These are phyloP conservation scores for Thaleichthys pacificus DNA, from an alignment of 2,797 vertebrate species.

Conservation along the genomic window DNA sequence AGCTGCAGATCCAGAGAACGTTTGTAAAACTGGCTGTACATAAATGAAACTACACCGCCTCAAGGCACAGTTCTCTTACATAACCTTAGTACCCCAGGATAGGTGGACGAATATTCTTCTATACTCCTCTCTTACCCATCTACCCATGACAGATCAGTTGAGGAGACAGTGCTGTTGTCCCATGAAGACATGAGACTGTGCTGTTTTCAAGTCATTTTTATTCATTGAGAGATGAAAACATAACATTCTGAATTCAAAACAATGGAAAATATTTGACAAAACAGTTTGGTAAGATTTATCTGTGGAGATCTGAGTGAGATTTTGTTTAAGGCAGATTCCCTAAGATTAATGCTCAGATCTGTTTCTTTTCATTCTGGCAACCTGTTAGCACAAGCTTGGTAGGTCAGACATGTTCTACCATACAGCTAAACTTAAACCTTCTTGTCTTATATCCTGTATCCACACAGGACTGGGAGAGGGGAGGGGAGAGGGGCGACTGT, in stretches of 20 bases:
- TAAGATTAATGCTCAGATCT: not conserved
- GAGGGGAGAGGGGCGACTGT: too few species aligned
- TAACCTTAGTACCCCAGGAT: too few species aligned
- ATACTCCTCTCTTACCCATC: not conserved
- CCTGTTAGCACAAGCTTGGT: not conserved
- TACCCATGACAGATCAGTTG: not conserved
- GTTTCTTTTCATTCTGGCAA: not conserved
- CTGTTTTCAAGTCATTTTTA: not conserved
- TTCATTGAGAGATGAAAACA: conserved; percentile 7
- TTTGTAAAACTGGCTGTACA: too few species aligned
- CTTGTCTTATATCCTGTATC: conserved; percentile 16
- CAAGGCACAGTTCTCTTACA: too few species aligned
- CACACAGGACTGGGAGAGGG: not conserved
- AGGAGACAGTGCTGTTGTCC: too few species aligned
- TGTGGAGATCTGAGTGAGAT: not conserved
- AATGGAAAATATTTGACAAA: conserved; percentile 7
- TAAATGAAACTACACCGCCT: too few species aligned
- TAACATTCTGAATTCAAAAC: not conserved
- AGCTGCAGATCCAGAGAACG: too few species aligned
- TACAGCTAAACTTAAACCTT: conserved; percentile 7
- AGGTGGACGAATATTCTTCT: too few species aligned
- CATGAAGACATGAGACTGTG: not conserved
- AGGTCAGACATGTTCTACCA: conserved; percentile 7
- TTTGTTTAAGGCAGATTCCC: not conserved
- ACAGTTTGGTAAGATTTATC: not conserved